Evolutionary conservation across 2,113 vertebrate species (phyloP).

Genomic region (Dipodomys ordii): DNA sequence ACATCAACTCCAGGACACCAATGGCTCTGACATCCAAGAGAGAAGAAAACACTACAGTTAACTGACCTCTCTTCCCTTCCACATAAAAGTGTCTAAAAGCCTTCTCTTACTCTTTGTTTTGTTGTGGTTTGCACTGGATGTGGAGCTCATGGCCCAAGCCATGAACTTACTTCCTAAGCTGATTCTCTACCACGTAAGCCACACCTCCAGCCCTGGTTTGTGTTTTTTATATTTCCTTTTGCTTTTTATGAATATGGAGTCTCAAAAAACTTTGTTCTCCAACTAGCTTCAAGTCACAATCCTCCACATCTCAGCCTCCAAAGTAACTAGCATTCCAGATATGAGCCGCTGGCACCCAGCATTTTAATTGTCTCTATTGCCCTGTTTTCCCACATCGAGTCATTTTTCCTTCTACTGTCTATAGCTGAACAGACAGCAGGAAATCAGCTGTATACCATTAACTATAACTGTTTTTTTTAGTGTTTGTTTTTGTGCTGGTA

Average conservation of each 20-base stretch:
- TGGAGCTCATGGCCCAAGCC: neutral
- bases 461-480: slow-evolving; percentile 66
- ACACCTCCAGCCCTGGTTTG: no score
- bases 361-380: slow-evolving; percentile 25
- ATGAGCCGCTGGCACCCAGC: no score
- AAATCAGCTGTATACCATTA: slow-evolving; percentile 66
- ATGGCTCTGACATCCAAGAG: neutral
- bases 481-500: no score
- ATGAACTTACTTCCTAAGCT: no score
- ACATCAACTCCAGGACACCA: neutral
- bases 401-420: slow-evolving; percentile 56
- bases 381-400: slow-evolving; percentile 49
- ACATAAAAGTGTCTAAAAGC: neutral
- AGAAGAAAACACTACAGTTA: neutral
- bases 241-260: no score
- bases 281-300: no score
- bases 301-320: no score
- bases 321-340: no score
- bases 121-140: neutral
- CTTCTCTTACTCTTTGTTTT: slow-evolving; percentile 9
- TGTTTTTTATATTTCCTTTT: no score
- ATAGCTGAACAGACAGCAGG: slow-evolving; percentile 70
- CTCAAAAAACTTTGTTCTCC: no score
- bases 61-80: neutral
- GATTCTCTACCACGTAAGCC: no score